Evolutionary conservation across 2,113 vertebrate genomes (phyloP), one percentile per base, ranked within the genome.

Genomic region (Macaca nemestrina): DNA sequence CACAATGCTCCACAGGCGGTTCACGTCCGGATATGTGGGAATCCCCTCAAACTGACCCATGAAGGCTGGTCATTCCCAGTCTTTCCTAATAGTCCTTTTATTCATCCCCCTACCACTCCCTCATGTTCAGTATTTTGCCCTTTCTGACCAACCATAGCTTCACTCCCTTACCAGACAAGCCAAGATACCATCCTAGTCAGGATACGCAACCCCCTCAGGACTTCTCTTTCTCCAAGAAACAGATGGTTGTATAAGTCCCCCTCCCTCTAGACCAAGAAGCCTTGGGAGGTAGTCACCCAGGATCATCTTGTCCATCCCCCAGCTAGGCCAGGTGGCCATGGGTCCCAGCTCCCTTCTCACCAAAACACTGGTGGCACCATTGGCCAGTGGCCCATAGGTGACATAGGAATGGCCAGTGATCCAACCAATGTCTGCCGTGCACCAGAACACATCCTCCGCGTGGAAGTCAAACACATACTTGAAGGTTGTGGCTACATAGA

Each of bases 361-460:
- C 98, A 99, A 94, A 61, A 99, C 99, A 14, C 99, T 99, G 85
- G 99, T 99, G 92, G 99, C 99, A 22, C 99, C 99, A 0, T 99
- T 99, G 20, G 99, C 99, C 98, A 99, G 98, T 5, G 99, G 99
- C 10, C 99, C 99, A 0, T 99, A 99, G 13, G 99, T 99, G 98
- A 99, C 98, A 97, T 99, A 99, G 92, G 99, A 99, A 97, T 99
- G 99, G 13, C 99, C 99, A 0, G 99, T 99, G 97, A 99, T 99
- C 99, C 99, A 99, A 1, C 99, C 99, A 6, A 99, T 99, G 98
- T 99, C 99, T 0, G 99, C 99, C 0, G 99, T 99, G 98, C 99
- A 99, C 99, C 99, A 99, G 98, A 99, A 99, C 61, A 99, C 97
- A 45, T 99, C 99, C 17, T 99, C 99, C 0, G 98, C 97, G 52